These are phyloP conservation scores for Drosophila navojoa DNA, from an alignment of 1,140 invertebrate species.

Conservation along the genomic window DNA sequence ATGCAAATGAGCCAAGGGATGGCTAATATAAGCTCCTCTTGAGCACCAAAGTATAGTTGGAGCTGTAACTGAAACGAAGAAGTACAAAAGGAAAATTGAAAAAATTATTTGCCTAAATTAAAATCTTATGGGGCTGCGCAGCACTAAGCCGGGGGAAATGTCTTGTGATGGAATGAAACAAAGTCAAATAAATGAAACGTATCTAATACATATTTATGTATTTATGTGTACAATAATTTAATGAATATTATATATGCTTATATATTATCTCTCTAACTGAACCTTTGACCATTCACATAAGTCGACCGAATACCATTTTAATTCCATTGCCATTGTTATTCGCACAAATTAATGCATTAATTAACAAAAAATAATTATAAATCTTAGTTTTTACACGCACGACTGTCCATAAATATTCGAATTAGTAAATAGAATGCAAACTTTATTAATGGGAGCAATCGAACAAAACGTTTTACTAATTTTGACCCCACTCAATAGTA, in stretches of 20 bases:
- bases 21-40: neutral
- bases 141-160: neutral
- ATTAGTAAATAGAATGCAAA: neutral
- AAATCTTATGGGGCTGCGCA: neutral
- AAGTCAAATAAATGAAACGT: no score
- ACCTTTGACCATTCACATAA: no score
- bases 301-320: no score
- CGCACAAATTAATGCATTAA: neutral
- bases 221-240: no score
- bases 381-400: neutral
- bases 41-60: conserved; percentile 1
- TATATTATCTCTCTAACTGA: no score
- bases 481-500: neutral
- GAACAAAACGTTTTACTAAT: neutral
- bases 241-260: no score
- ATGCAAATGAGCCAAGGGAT: conserved; percentile 7
- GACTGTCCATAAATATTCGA: neutral
- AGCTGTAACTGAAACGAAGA: conserved; percentile 2
- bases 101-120: conserved; percentile 7
- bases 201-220: no score
- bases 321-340: no score
- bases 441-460: neutral
- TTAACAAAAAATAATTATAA: neutral
- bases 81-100: neutral
- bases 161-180: neutral